Conservation (phyloP, 2,797 vertebrate species). For the Sandelia bainsii region DNA sequence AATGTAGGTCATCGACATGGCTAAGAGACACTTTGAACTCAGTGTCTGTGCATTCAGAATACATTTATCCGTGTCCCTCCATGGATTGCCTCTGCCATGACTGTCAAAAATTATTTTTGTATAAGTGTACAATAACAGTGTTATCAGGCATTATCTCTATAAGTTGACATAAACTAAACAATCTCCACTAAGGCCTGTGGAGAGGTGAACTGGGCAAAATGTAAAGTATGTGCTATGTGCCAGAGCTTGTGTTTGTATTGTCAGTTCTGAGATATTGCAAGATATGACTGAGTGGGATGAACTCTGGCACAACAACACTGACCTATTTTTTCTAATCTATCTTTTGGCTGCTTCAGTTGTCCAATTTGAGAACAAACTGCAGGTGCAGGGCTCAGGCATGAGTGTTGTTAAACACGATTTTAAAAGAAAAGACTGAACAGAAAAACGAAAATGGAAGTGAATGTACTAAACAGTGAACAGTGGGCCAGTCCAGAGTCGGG, state of each 20-base stretch:
- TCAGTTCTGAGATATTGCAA: constrained; percentile 1
- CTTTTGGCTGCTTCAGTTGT: constrained; percentile 21
- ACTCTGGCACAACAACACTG: constrained; percentile 2
- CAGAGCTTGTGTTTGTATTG: background rate
- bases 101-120: constrained; percentile 9
- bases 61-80: background rate
- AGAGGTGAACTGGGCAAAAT: background rate
- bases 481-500: background rate
- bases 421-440: constrained; percentile 26
- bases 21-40: constrained; percentile 1
- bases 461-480: background rate
- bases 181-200: background rate
- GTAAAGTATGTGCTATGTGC: background rate
- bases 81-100: background rate
- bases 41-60: background rate
- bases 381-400: constrained; percentile 17
- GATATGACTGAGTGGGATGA: background rate
- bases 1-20: constrained; percentile 47
- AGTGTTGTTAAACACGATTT: constrained; percentile 20
- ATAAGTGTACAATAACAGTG: constrained; percentile 22
- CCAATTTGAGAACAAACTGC: constrained; percentile 16
- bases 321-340: constrained; percentile 44
- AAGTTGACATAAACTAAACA: constrained; percentile 5
- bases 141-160: background rate
- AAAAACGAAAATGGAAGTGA: constrained; percentile 21